Conservation (phyloP, 2,113 vertebrate species). For the Gracilinanus agilis region DNA sequence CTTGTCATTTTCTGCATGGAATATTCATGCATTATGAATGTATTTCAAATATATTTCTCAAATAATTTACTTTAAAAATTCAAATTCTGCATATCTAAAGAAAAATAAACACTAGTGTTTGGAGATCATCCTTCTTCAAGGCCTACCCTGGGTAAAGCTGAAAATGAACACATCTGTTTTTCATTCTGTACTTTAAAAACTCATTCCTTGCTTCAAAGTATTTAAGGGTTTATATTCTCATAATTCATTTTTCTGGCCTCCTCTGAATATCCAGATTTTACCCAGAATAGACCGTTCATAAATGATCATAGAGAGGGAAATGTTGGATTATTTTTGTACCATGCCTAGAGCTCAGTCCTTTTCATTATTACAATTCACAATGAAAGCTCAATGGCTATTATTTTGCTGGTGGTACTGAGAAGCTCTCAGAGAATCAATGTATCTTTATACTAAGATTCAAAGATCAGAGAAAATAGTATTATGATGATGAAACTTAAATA, state of each 20-base stretch:
- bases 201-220: background rate
- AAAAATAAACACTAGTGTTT: constrained; percentile 1
- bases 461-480: background rate
- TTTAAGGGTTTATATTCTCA: background rate
- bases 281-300: background rate
- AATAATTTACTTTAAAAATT: constrained; percentile 52
- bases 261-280: background rate
- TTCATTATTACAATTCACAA: background rate
- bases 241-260: background rate
- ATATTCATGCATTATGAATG: constrained; percentile 24
- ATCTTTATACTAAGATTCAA: background rate
- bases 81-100: background rate
- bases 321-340: background rate
- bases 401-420: background rate
- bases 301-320: background rate
- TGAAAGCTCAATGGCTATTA: background rate
- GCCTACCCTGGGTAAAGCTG: background rate
- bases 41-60: background rate
- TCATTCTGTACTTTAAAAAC: background rate
- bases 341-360: background rate
- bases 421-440: background rate
- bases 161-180: background rate
- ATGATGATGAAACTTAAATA: background rate
- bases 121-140: background rate
- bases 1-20: constrained; percentile 73